Evolutionary conservation across 2,797 vertebrate species (phyloP).

Genomic region (Hydrocynus forskahlii): DNA sequence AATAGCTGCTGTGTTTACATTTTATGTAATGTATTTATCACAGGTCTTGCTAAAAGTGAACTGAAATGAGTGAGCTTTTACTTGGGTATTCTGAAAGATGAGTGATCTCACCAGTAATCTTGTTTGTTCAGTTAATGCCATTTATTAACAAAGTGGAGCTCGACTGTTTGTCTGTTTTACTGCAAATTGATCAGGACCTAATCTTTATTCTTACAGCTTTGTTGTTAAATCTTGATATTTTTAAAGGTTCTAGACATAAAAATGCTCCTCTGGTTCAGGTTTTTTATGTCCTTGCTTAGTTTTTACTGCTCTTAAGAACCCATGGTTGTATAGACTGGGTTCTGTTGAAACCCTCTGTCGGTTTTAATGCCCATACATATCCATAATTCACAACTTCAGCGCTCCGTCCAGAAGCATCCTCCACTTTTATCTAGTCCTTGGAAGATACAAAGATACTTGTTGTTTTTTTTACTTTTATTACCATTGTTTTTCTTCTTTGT

Average conservation of each 20-base stretch:
- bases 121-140: constrained; percentile 15
- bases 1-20: neutral
- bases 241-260: neutral
- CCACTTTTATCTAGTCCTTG: neutral
- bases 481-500: neutral
- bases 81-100: no score
- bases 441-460: neutral
- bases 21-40: neutral
- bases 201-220: neutral
- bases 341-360: neutral
- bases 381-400: neutral
- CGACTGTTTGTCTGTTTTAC: neutral
- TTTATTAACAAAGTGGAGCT: neutral
- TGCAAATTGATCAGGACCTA: neutral
- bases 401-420: neutral
- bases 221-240: neutral
- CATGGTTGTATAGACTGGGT: no score
- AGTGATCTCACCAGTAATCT: constrained; percentile 18
- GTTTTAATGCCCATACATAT: neutral
- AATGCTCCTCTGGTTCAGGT: neutral
- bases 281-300: neutral
- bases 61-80: neutral
- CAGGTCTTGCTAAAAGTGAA: neutral
- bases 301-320: neutral
- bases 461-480: neutral